Evolutionary conservation across 1,140 invertebrate genomes (phyloP).

Genomic region (Aphelinus certus): DNA sequence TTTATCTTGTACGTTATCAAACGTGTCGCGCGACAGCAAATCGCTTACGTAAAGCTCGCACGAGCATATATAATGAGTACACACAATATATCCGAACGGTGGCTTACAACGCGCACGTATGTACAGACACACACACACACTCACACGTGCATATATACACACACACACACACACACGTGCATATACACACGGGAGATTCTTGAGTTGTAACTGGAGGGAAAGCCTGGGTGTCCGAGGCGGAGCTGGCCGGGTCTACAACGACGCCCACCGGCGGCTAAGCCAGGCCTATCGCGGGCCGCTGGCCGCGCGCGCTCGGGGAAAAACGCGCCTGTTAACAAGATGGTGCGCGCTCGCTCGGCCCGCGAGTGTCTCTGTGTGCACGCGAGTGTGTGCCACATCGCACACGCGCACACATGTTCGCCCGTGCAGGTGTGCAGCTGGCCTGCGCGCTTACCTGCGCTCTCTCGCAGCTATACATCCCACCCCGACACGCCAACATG

Average conservation of each 20-base stretch:
- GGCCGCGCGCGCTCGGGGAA: slow-evolving; percentile 52
- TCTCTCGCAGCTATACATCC: not conserved
- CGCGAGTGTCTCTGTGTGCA: not conserved
- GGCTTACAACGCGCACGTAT: not conserved
- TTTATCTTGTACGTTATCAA: too few species aligned
- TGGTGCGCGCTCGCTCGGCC: slow-evolving; percentile 57
- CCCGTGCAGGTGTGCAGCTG: not conserved
- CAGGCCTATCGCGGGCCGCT: slow-evolving; percentile 62
- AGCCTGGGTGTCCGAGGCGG: slow-evolving; percentile 52
- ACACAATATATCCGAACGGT: too few species aligned
- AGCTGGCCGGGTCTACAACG: slow-evolving; percentile 53
- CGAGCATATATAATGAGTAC: too few species aligned
- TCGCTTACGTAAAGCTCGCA: too few species aligned
- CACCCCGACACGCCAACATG: not conserved
- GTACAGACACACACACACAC: not conserved
- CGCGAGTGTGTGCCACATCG: too few species aligned
- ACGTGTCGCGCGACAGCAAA: too few species aligned
- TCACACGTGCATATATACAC: not conserved
- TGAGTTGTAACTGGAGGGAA: not conserved
- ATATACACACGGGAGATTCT: not conserved
- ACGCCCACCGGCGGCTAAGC: slow-evolving; percentile 59
- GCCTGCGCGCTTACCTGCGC: not conserved
- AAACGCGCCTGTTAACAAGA: slow-evolving; percentile 64
- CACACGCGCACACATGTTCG: not conserved
- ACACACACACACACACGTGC: not conserved